These are phyloP conservation scores for Darevskia mixta DNA, from an alignment of 2,797 vertebrate species.

Conservation along the genomic window DNA sequence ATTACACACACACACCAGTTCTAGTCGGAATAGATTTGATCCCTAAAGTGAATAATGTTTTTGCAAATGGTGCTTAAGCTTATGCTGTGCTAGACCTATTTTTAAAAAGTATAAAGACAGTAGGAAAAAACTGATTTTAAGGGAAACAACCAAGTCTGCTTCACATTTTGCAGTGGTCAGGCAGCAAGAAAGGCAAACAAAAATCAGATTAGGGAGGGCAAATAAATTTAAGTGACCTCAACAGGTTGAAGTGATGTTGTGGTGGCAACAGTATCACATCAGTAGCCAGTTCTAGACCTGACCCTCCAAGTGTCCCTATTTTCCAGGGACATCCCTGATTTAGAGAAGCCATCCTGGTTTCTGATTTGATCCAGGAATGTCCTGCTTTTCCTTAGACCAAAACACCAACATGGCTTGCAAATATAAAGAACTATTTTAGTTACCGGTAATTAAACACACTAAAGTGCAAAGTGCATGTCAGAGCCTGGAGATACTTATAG, in stretches of 20 bases:
- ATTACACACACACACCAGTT: not conserved
- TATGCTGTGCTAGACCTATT: not conserved
- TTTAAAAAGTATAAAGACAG: accelerated
- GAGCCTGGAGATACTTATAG: too few species aligned
- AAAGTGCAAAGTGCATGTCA: too few species aligned
- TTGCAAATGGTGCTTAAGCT: not conserved
- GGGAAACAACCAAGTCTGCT: not conserved
- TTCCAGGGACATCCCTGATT: too few species aligned
- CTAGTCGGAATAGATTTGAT: not conserved
- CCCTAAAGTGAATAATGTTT: not conserved
- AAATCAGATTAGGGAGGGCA: not conserved
- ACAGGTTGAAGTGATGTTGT: not conserved
- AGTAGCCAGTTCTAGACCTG: not conserved
- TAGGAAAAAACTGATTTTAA: not conserved
- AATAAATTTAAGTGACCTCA: not conserved
- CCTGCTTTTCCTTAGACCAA: too few species aligned
- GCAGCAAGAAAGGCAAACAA: not conserved
- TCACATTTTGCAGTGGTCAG: slow-evolving; percentile 4
- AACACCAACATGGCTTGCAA: too few species aligned
- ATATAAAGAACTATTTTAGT: too few species aligned
- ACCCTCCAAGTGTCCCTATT: too few species aligned
- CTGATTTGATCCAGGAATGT: too few species aligned
- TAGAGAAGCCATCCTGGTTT: too few species aligned
- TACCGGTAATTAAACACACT: too few species aligned
- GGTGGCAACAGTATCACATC: not conserved